These are phyloP conservation scores for Beris morrisii DNA, from an alignment of 2,888 invertebrate genomes.

Conservation along the genomic window DNA sequence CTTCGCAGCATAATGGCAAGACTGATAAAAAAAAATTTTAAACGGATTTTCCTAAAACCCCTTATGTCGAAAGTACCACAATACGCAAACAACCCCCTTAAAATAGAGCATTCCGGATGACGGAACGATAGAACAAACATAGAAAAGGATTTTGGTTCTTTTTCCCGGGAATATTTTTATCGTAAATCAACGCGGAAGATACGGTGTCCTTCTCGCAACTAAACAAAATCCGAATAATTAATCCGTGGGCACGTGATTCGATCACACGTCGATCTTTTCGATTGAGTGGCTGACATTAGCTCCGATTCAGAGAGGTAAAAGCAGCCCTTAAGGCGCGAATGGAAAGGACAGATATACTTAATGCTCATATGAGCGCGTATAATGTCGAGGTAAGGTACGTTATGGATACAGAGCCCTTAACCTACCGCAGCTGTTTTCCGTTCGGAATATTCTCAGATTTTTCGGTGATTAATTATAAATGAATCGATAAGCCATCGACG, in stretches of 20 bases:
- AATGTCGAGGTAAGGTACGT: no score
- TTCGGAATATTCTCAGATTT: conserved; percentile 12
- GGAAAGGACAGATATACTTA: no score
- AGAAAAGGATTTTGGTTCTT: conserved; percentile 12
- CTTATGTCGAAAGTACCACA: neutral
- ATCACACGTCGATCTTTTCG: conserved; percentile 30
- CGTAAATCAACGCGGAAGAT: conserved; percentile 23
- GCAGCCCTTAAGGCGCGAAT: neutral
- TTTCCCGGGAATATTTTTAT: conserved; percentile 6
- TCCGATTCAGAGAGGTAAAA: neutral
- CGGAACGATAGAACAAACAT: neutral
- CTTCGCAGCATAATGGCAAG: neutral
- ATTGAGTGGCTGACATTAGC: neutral
- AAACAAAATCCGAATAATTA: conserved; percentile 12
- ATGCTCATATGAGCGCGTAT: no score
- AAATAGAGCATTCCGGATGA: neutral
- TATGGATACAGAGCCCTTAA: conserved; percentile 5
- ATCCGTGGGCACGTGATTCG: conserved; percentile 29
- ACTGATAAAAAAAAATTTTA: conserved; percentile 3
- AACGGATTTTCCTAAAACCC: conserved; percentile 9
- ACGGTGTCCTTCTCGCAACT: conserved; percentile 17
- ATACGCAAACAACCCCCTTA: neutral
- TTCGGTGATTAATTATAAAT: conserved; percentile 23
- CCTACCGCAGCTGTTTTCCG: conserved; percentile 6
- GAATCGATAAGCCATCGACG: conserved; percentile 19